Evolutionary conservation across 2,888 invertebrate species (phyloP).

Genomic region (Melanargia galathea): DNA sequence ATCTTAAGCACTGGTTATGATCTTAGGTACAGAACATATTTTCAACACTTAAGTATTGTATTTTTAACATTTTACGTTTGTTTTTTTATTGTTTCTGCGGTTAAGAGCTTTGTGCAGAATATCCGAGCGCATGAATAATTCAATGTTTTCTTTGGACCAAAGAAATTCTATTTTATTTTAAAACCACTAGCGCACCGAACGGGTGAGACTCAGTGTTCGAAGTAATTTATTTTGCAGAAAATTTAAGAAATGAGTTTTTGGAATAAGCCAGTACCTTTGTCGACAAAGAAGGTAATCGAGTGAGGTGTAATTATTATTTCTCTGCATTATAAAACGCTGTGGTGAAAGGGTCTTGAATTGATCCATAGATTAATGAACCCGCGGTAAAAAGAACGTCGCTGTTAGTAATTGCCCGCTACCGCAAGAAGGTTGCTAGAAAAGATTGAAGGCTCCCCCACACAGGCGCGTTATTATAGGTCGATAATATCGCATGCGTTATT

Average conservation of each 20-base stretch:
- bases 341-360: neutral
- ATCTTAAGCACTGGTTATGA: neutral
- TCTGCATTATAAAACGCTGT: neutral
- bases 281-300: neutral
- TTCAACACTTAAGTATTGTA: neutral
- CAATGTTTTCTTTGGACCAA: conserved; percentile 8
- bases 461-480: no score
- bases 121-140: conserved; percentile 8
- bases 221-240: conserved; percentile 4
- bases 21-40: neutral
- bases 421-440: neutral
- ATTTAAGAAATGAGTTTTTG: neutral
- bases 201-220: neutral
- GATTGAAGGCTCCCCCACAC: no score
- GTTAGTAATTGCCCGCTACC: neutral
- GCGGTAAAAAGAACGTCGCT: neutral
- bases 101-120: neutral
- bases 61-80: neutral
- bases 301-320: neutral
- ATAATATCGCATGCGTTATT: no score
- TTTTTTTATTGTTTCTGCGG: neutral
- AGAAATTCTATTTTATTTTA: neutral
- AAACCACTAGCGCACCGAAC: neutral
- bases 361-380: neutral
- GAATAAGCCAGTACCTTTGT: neutral